Evolutionary conservation across 2,113 vertebrate species (phyloP).

Genomic region (Tiliqua scincoides): DNA sequence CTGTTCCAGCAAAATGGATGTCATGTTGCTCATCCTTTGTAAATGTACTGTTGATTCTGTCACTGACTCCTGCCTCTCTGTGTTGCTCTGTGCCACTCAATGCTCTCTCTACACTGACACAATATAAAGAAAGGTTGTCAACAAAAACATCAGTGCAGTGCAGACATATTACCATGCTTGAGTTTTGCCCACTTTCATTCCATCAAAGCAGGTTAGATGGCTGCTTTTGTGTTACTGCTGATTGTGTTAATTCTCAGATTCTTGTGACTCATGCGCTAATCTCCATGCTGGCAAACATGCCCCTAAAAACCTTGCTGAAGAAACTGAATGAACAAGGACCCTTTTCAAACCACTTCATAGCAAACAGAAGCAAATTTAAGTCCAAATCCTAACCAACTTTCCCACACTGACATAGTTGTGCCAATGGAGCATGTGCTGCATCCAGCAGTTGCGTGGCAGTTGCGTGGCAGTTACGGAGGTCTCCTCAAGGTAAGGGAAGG

Average conservation of each 20-base stretch:
- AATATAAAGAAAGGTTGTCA: background rate
- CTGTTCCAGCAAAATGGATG: background rate
- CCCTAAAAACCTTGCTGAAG: accelerated
- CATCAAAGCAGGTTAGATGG: background rate
- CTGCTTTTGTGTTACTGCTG: background rate
- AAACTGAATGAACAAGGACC: background rate
- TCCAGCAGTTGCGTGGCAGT: no score
- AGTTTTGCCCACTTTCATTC: background rate
- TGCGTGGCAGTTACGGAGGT: no score
- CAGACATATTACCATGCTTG: background rate
- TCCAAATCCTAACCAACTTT: no score
- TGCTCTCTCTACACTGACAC: background rate
- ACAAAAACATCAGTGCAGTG: background rate
- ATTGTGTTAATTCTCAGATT: background rate
- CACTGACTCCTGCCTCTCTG: background rate
- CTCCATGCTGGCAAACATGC: background rate
- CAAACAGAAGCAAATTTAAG: no score
- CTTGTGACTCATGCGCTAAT: background rate
- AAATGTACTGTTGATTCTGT: background rate
- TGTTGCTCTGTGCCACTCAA: background rate
- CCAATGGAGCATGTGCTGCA: no score
- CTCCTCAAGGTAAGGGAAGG: no score
- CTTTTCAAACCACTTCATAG: no score
- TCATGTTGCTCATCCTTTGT: background rate
- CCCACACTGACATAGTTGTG: no score